Evolutionary conservation across 2,113 vertebrate species (phyloP), one percentile per base, ranked within the genome.

Genomic region (Phylloscopus whistleri): DNA sequence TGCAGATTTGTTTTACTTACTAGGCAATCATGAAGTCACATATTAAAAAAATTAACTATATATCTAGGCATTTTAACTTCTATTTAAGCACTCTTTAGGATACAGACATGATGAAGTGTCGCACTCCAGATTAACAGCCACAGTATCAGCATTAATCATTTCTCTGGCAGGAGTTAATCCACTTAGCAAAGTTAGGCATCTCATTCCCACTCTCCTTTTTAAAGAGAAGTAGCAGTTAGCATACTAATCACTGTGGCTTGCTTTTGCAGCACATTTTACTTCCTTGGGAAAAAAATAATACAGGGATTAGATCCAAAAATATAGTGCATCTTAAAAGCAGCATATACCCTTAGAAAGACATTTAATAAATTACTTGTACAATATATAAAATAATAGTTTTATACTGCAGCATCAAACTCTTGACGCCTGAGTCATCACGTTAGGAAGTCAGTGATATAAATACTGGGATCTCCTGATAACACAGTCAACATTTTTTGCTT

Each of bases 261-360:
- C 93, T 81, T 90, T 94, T 94, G 91, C 95, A 95, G 93, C 93
- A 90, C 95, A 81, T 96, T 97, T 97, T 95, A 96, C 96, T 98
- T 97, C 97, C 97, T 98, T 96, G 95, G 96, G 96, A 97, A 98
- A 97, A 95, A 94, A 94, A 81, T 17, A 96, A 89, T 95, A 96
- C 49, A 96, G 97, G 97, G 97, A 98, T 98, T 98, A 97, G 95
- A 98, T 98, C 97, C 97, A 97, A 97, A 97, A 98, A 97, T 94
- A 98, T 97, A 98, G 97, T 98, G 97, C 98, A 98, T 98, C 89
- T 97, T 97, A 96, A 97, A 97, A 98, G 98, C 98, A 98, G 98
- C 98, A 98, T 98, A 98, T 98, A 97, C 95, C 94, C 96, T 98
- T 96, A 98, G 96, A 98, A 97, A 98, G 96, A 97, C 88, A 98